Percentiles rank a stretch among this genome's conserved stretches.
Conservation (phyloP, 2,888 invertebrate genomes). For the Drosophila parthenogenetica region DNA sequence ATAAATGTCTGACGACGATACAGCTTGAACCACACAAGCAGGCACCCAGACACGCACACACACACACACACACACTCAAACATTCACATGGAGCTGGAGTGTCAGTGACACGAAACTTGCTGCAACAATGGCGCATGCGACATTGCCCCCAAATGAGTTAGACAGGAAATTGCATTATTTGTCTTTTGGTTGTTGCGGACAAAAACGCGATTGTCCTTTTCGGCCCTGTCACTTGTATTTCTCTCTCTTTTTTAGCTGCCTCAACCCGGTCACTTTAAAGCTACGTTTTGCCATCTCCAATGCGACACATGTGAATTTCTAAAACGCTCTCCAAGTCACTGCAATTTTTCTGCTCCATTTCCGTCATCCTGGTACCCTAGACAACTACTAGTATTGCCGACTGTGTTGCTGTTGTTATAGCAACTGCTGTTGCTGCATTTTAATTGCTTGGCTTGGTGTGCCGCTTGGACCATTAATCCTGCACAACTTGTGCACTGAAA, state of each 20-base stretch:
- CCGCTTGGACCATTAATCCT: conserved; percentile 78
- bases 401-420: conserved; percentile 25
- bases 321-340: conserved; percentile 74
- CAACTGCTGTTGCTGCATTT: conserved; percentile 67
- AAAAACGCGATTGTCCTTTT: conserved; percentile 45
- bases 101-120: conserved; percentile 67
- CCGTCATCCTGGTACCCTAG: conserved; percentile 44
- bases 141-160: conserved; percentile 74
- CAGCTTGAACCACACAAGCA: conserved; percentile 22
- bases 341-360: conserved; percentile 81
- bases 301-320: conserved; percentile 71
- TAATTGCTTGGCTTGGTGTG: conserved; percentile 76
- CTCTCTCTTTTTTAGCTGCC: not conserved
- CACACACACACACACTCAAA: conserved; percentile 5
- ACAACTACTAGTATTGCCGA: not conserved
- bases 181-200: conserved; percentile 71
- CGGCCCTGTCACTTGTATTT: conserved; percentile 6
- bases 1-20: conserved; percentile 68
- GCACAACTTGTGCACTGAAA: conserved; percentile 77
- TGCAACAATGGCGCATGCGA: conserved; percentile 30
- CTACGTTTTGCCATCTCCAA: conserved; percentile 64
- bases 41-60: conserved; percentile 16
- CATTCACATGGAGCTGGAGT: conserved; percentile 31
- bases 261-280: conserved; percentile 52
- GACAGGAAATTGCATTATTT: conserved; percentile 80